These are phyloP conservation scores for Sprattus sprattus DNA, from an alignment of 2,113 vertebrate species.

Conservation along the genomic window DNA sequence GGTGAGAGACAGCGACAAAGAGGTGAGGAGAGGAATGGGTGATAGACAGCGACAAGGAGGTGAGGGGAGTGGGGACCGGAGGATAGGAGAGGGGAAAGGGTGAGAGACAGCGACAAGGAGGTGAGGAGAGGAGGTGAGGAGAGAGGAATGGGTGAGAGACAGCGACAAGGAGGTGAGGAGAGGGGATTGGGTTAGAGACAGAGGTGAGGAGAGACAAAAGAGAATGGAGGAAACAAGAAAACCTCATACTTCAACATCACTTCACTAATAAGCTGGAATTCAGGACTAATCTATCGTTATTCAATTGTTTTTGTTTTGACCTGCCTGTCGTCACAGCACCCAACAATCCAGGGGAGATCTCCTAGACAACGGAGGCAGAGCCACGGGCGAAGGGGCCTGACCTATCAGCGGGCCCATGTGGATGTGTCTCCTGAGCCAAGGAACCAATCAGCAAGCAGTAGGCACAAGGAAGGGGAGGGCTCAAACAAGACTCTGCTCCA, in stretches of 20 bases:
- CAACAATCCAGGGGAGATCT: constrained; percentile 59
- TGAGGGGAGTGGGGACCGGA: too few species aligned
- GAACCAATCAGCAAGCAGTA: constrained; percentile 32
- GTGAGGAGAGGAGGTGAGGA: too few species aligned
- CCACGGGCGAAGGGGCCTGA: constrained; percentile 56
- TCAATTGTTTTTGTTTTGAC: background rate
- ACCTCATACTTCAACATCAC: background rate
- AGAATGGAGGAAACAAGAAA: background rate
- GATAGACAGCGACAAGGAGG: too few species aligned
- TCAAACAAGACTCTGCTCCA: background rate
- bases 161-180: too few species aligned
- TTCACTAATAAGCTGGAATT: background rate
- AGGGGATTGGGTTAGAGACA: too few species aligned
- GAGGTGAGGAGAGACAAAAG: background rate
- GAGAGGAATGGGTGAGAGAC: too few species aligned
- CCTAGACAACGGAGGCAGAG: constrained; percentile 65
- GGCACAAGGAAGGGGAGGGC: constrained; percentile 22
- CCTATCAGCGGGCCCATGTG: constrained; percentile 66
- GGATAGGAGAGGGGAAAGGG: too few species aligned
- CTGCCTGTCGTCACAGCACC: constrained; percentile 47
- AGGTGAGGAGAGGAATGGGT: too few species aligned
- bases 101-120: too few species aligned
- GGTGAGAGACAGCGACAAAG: too few species aligned
- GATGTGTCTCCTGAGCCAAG: constrained; percentile 72
- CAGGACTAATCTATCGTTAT: too few species aligned